A percentile compares a stretch with the other conserved stretches of the same genome.
phyloP scores from a whole-genome alignment of 2,797 vertebrate species.

The Lutjanus argentimaculatus region DNA sequence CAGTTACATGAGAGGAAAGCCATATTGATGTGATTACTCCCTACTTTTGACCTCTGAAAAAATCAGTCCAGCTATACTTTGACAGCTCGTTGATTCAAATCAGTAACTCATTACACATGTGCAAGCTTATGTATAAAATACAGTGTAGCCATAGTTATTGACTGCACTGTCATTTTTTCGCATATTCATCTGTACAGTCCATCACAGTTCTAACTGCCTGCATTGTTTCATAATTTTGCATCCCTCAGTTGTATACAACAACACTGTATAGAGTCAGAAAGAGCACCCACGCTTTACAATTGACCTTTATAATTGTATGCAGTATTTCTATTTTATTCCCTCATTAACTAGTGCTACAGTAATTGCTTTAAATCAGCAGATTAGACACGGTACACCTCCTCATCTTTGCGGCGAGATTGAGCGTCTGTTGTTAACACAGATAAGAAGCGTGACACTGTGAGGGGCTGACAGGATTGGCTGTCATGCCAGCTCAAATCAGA shows the following conservation, averaged over 20 bases:
- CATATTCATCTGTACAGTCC: neutral
- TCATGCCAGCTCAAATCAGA: conserved; percentile 58
- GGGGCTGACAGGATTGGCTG: conserved; percentile 59
- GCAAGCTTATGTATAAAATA: neutral
- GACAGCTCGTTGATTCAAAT: conserved; percentile 42
- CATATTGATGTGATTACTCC: neutral
- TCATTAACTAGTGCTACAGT: conserved; percentile 36
- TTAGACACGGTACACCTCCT: conserved; percentile 54
- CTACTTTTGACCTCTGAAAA: neutral
- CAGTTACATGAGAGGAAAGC: neutral
- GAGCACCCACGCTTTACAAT: neutral
- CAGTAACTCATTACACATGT: conserved; percentile 26
- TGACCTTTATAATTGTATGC: neutral
- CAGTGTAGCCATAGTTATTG: neutral
- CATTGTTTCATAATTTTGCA: conserved; percentile 19
- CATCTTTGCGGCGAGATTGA: conserved; percentile 39
- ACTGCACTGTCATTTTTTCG: conserved; percentile 16
- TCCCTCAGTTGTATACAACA: neutral
- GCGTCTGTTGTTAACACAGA: conserved; percentile 62
- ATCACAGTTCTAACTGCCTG: neutral
- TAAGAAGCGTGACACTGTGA: conserved; percentile 55
- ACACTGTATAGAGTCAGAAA: neutral
- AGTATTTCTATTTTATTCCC: conserved; percentile 15
- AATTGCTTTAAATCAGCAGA: conserved; percentile 61
- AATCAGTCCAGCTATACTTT: conserved; percentile 19